These are phyloP conservation scores for Nannospalax galili DNA, from an alignment of 2,113 vertebrate species.

Conservation along the genomic window DNA sequence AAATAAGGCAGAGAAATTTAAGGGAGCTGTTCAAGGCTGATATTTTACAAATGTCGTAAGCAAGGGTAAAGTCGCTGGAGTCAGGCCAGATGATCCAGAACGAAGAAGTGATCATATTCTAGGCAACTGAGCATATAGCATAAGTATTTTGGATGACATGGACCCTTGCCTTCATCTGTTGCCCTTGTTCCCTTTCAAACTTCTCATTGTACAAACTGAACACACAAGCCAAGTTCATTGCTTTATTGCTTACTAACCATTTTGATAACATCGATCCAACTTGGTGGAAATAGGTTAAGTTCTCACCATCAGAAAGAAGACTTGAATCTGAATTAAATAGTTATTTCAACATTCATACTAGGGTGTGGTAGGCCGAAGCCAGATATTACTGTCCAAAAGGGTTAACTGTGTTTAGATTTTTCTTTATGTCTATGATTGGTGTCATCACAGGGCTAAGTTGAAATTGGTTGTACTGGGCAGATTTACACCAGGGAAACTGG, in stretches of 20 bases:
- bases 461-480: background rate
- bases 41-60: background rate
- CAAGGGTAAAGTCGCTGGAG: background rate
- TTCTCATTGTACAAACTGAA: background rate
- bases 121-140: background rate
- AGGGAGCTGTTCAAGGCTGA: background rate
- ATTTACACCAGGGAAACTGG: background rate
- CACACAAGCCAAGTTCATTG: background rate
- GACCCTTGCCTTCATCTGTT: background rate
- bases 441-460: no score
- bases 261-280: background rate
- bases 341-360: background rate
- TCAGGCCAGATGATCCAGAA: background rate
- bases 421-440: background rate
- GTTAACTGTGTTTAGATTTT: background rate
- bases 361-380: background rate
- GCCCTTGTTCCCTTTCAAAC: background rate
- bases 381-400: background rate
- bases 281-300: background rate
- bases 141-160: background rate
- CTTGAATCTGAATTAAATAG: background rate
- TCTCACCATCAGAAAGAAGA: background rate
- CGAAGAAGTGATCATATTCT: background rate
- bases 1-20: conserved; percentile 27
- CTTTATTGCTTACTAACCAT: background rate